phyloP scores from a whole-genome alignment of 2,113 vertebrate species.

The Otus sunia region DNA sequence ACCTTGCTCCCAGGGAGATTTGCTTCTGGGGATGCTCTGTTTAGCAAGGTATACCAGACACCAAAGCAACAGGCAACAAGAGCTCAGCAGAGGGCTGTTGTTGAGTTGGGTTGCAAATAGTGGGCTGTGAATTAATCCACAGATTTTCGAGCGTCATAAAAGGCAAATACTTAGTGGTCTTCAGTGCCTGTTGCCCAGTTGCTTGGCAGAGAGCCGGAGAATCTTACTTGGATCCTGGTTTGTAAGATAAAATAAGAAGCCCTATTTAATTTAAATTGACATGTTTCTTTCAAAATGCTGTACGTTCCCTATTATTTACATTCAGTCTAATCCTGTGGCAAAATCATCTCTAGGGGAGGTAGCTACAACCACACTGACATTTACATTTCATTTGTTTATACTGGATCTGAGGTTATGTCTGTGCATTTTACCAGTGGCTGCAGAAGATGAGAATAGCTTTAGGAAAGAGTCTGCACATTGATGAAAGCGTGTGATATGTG shows the following conservation, averaged over 20 bases:
- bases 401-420: constrained; percentile 19
- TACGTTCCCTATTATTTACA: constrained; percentile 4
- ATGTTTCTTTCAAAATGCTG: neutral
- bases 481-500: constrained; percentile 22
- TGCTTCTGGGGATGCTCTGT: constrained; percentile 16
- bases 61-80: neutral
- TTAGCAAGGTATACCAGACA: neutral
- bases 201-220: constrained; percentile 1
- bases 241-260: constrained; percentile 26
- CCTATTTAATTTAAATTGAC: constrained; percentile 14
- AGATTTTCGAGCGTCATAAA: constrained; percentile 37
- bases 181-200: neutral
- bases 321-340: neutral
- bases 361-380: constrained; percentile 20
- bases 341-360: constrained; percentile 13
- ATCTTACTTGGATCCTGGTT: constrained; percentile 16
- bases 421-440: neutral
- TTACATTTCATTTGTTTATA: constrained; percentile 47
- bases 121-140: constrained; percentile 3
- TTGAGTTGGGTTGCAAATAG: constrained; percentile 23
- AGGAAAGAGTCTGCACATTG: neutral
- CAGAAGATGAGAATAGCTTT: constrained; percentile 26
- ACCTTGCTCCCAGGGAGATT: neutral
- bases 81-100: neutral
- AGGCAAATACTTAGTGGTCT: neutral